These are phyloP conservation scores for Drosophila asahinai DNA, from an alignment of 1,140 invertebrate species.

Conservation along the genomic window DNA sequence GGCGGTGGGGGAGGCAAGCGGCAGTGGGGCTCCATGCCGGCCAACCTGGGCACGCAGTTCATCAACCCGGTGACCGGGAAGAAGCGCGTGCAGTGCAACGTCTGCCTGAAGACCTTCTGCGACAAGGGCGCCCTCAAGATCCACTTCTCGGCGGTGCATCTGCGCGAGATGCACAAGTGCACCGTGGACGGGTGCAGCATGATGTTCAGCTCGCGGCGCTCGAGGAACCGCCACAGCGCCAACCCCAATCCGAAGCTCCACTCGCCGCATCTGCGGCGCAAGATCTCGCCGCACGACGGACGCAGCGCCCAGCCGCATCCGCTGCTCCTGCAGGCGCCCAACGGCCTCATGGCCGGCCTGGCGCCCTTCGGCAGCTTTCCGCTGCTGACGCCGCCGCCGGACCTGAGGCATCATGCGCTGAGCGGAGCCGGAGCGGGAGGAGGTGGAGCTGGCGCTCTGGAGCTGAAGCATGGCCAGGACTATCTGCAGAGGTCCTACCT, in stretches of 20 bases:
- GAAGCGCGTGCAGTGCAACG: slow-evolving; percentile 98
- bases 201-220: slow-evolving; percentile 99
- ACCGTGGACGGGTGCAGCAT: slow-evolving; percentile 99
- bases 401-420: slow-evolving; percentile 88
- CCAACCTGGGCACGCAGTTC: slow-evolving; percentile 94
- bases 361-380: slow-evolving; percentile 92
- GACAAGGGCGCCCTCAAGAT: slow-evolving; percentile 99
- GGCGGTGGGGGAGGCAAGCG: slow-evolving; percentile 87
- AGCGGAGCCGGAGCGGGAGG: slow-evolving; percentile 84
- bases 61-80: slow-evolving; percentile 97
- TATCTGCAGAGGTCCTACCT: slow-evolving; percentile 80
- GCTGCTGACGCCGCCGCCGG: slow-evolving; percentile 90
- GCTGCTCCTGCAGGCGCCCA: slow-evolving; percentile 90
- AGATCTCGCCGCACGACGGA: slow-evolving; percentile 97
- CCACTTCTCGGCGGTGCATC: slow-evolving; percentile 99
- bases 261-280: slow-evolving; percentile 95
- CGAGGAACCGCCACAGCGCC: slow-evolving; percentile 97
- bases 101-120: slow-evolving; percentile 99
- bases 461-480: slow-evolving; percentile 81
- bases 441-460: slow-evolving; percentile 88
- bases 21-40: slow-evolving; percentile 94
- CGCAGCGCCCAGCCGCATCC: slow-evolving; percentile 94
- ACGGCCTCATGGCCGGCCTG: slow-evolving; percentile 88
- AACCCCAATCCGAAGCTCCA: slow-evolving; percentile 99
- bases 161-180: slow-evolving; percentile 99